Evolutionary conservation across 2,113 vertebrate species (phyloP).

Genomic region (Sylvietta virens): DNA sequence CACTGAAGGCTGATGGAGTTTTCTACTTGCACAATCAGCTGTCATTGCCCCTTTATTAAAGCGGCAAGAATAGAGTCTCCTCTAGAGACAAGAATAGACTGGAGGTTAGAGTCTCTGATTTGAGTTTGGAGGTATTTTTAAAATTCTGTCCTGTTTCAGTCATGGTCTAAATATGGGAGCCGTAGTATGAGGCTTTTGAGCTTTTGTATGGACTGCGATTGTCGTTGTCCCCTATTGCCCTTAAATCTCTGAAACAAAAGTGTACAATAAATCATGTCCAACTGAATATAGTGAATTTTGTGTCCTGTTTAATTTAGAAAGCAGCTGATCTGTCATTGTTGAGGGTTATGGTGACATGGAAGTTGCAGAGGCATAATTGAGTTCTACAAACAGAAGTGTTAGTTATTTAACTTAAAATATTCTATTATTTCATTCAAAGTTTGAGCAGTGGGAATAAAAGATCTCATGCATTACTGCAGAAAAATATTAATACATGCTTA

Average conservation of each 20-base stretch:
- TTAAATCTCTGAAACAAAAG: background rate
- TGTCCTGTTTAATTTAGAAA: background rate
- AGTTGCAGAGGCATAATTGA: background rate
- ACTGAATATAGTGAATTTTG: background rate
- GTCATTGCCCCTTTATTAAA: background rate
- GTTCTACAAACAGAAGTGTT: background rate
- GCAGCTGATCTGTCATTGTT: background rate
- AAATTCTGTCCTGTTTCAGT: background rate
- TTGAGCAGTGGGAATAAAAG: constrained; percentile 3
- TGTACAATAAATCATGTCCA: background rate
- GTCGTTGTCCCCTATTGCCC: background rate
- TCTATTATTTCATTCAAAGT: background rate
- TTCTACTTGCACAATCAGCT: background rate
- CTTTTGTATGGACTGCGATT: background rate
- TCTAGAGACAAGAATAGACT: background rate
- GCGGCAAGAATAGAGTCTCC: background rate
- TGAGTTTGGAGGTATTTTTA: background rate
- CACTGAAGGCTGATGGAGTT: background rate
- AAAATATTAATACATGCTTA: background rate
- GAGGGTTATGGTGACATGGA: background rate
- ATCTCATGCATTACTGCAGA: background rate
- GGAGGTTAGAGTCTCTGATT: background rate
- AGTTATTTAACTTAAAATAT: background rate
- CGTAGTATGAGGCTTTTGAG: background rate
- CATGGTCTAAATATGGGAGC: background rate